Evolutionary conservation across 1,140 invertebrate genomes (phyloP).

Genomic region (Cepaea nemoralis): DNA sequence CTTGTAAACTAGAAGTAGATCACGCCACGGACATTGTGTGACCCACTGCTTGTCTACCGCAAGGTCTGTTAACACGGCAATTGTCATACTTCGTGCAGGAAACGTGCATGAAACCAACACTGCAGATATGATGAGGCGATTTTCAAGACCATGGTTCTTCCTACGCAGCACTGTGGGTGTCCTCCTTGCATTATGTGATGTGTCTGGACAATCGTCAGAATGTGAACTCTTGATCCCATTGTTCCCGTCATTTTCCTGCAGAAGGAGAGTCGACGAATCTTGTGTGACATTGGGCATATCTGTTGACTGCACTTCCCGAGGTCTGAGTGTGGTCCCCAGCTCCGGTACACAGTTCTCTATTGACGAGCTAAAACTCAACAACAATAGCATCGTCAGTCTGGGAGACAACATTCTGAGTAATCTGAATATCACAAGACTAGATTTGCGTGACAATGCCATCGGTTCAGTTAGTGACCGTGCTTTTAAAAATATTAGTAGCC

Average conservation of each 20-base stretch:
- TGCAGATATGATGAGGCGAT: background rate
- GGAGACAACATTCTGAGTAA: background rate
- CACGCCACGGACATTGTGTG: too few relatives aligned
- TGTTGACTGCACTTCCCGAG: background rate
- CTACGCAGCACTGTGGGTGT: background rate
- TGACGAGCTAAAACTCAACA: background rate
- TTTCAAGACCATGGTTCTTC: background rate
- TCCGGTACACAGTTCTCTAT: background rate
- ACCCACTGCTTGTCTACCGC: too few relatives aligned
- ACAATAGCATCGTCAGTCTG: background rate
- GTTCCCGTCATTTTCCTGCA: background rate
- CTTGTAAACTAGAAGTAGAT: too few relatives aligned
- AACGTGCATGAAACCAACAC: too few relatives aligned
- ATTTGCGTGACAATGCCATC: background rate
- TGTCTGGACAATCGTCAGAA: background rate
- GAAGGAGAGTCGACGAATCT: background rate
- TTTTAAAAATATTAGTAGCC: background rate
- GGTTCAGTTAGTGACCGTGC: background rate
- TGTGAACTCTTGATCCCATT: background rate
- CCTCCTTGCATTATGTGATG: background rate
- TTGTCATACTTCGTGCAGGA: too few relatives aligned
- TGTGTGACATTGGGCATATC: background rate
- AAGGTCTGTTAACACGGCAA: too few relatives aligned
- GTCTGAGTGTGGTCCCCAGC: background rate
- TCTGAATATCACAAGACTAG: background rate